phyloP scores from a whole-genome alignment of 1,140 invertebrate species.

The Cryptotermes secundus region DNA sequence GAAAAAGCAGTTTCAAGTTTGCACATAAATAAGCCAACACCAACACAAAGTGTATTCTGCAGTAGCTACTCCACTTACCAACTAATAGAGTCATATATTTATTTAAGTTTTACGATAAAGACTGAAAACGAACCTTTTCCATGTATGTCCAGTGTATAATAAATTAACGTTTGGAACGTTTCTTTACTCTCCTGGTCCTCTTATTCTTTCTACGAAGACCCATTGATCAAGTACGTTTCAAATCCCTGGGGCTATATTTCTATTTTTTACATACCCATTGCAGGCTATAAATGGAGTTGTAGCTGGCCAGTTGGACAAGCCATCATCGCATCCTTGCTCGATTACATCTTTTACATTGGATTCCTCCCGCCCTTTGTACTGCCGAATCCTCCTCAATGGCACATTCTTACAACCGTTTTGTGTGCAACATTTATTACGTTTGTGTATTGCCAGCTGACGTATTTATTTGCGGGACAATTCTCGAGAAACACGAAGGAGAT shows the following conservation, averaged over 20 bases:
- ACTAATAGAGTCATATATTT: not conserved
- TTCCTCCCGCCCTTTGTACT: not conserved
- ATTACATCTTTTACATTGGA: too few species aligned
- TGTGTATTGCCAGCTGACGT: too few species aligned
- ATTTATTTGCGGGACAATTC: too few species aligned
- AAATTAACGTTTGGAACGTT: not conserved
- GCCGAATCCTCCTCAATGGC: not conserved
- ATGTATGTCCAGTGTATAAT: not conserved
- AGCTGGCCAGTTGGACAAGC: not conserved
- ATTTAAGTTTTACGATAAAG: not conserved
- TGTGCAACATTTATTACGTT: too few species aligned
- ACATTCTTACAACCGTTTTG: too few species aligned
- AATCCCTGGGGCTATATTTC: not conserved
- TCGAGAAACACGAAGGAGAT: too few species aligned
- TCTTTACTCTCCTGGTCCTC: not conserved
- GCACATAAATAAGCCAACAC: not conserved
- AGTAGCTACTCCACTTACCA: not conserved
- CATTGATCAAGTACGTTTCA: conserved; percentile 1
- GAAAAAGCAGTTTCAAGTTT: not conserved
- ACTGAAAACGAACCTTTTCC: not conserved
- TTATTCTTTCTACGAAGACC: not conserved
- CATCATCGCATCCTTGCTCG: not conserved
- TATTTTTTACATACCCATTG: not conserved
- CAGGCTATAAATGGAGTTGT: not conserved
- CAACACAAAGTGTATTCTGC: not conserved